Base-by-base conservation (phyloP, 2,797 vertebrate species). In the Capromys pilorides region DNA sequence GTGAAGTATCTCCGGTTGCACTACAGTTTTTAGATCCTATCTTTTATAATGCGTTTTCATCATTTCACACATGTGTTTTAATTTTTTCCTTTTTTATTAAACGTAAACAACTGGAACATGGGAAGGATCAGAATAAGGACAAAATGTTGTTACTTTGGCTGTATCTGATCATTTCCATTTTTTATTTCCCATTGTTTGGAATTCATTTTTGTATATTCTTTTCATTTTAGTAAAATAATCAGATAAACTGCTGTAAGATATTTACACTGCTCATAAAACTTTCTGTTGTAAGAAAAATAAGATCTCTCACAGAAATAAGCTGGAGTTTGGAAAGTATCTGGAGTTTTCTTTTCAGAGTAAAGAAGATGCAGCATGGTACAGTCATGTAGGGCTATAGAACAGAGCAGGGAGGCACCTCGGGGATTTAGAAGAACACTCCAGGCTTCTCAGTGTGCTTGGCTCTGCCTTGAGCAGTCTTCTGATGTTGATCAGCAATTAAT, bases 181-280 rank as follows among this genome's bases (percentile, higher is more conserved):
- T 91, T 45, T 64, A 69, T 5, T 1, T 77, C 11, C 11, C 7
- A 19, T 6, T 33, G 77, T 28, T 61, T 11, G 28, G 21, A n/a
- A 18, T 69, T 92, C 9, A 57, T 41, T 59, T 81, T 93, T 64
- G 13, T 31, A 82, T 71, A 59, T 85, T 71, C 1, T 26, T 51
- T 90, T 78, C 4, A 61, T 41, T 83, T 88, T 64, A 87, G 36
- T 66, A 93, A 93, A 94, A 45, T 89, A 66, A 89, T 49, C 49
- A 83, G 59, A 36, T 79, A 62, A 83, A 71, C 67, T 73, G 5
- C 1, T 24, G 59, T 57, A 88, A 91, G 88, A 91, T 94, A 75
- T 62, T 82, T n/a, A 73, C 36, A 24, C 77, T 86, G 22, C 49
- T 86, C 64, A 89, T 22, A 79, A 83, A 78, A n/a, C n/a, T 88